A percentile compares a stretch with the other conserved stretches of the same genome.
Evolutionary conservation across 2,888 invertebrate species (phyloP).

Genomic region (Agrochola litura): DNA sequence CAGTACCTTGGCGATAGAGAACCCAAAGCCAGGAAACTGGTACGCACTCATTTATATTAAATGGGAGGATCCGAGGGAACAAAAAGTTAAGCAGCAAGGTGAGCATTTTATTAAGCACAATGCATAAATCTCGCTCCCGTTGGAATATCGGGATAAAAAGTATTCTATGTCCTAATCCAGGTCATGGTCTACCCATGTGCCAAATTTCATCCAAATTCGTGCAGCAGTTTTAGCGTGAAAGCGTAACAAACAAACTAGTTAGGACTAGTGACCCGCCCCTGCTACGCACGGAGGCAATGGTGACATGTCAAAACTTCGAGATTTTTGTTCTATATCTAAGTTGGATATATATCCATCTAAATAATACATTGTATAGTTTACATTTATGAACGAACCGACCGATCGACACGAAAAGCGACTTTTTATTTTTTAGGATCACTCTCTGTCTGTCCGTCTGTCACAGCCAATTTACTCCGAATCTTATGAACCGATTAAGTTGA

Average conservation of each 20-base stretch:
- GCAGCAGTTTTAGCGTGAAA: too few species aligned
- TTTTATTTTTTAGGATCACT: background rate
- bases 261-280: too few species aligned
- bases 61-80: slow-evolving; percentile 93
- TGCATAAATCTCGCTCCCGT: too few species aligned
- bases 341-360: background rate
- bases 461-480: too few species aligned
- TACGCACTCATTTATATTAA: slow-evolving; percentile 94
- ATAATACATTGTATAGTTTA: background rate
- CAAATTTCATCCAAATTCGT: too few species aligned
- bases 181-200: too few species aligned
- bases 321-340: background rate
- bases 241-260: too few species aligned
- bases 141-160: too few species aligned
- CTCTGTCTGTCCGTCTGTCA: too few species aligned
- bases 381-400: background rate
- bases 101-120: slow-evolving; percentile 59
- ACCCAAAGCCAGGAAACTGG: slow-evolving; percentile 94
- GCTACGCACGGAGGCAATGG: background rate
- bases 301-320: background rate
- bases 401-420: background rate
- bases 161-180: too few species aligned
- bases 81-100: slow-evolving; percentile 95
- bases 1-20: slow-evolving; percentile 90
- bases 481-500: too few species aligned